Conservation (phyloP, 2,888 invertebrate genomes). For the Habroteleia sp. region DNA sequence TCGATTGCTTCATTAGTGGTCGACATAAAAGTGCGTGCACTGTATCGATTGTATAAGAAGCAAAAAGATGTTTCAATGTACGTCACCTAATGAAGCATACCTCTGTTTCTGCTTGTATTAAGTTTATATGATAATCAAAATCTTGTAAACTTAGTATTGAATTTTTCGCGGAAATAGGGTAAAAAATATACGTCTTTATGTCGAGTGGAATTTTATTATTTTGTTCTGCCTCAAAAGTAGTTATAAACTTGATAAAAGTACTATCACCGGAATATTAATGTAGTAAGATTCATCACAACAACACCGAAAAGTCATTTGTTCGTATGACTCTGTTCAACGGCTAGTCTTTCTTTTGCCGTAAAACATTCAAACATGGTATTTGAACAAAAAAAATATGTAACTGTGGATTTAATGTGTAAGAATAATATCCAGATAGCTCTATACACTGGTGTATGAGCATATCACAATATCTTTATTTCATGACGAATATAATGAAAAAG, state of each 20-base stretch:
- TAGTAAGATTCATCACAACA: constrained; percentile 1
- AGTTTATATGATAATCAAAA: no score
- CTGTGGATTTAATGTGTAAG: constrained; percentile 59
- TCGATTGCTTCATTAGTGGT: constrained; percentile 13
- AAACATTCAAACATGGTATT: constrained; percentile 35
- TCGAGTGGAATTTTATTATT: no score
- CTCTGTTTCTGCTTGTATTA: constrained; percentile 27
- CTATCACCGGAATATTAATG: constrained; percentile 6
- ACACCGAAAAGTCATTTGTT: constrained; percentile 29
- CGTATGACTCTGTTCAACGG: constrained; percentile 24
- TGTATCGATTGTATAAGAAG: constrained; percentile 23
- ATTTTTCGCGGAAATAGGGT: not conserved
- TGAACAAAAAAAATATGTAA: constrained; percentile 58
- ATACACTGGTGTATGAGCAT: constrained; percentile 63
- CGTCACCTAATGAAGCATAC: not conserved
- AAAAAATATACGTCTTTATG: no score
- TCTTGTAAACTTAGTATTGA: no score
- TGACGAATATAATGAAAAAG: constrained; percentile 53
- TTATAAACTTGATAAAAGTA: constrained; percentile 38
- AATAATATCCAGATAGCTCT: constrained; percentile 59
- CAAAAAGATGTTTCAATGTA: not conserved
- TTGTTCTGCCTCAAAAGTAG: not conserved
- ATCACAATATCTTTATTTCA: constrained; percentile 49
- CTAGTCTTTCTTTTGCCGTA: constrained; percentile 40
- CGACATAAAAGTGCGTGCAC: constrained; percentile 5